These are phyloP conservation scores for Sterrhoptilus dennistouni DNA, from an alignment of 2,113 vertebrate species.

Conservation along the genomic window DNA sequence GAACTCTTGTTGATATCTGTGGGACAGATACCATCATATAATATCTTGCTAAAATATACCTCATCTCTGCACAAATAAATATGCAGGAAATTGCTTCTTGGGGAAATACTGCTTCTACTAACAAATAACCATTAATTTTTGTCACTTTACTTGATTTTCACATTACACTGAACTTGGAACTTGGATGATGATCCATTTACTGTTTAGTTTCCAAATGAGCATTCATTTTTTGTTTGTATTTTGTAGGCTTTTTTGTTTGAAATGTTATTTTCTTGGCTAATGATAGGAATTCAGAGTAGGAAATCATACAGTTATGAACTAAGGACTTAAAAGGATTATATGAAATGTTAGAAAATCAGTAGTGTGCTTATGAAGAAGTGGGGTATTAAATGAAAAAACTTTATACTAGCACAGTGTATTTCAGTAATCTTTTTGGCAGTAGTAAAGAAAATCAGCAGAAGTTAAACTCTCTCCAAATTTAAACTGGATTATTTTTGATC, in stretches of 20 bases:
- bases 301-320: not conserved
- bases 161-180: not conserved
- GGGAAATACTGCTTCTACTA: not conserved
- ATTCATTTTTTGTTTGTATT: not conserved
- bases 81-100: not conserved
- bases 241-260: not conserved
- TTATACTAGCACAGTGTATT: not conserved
- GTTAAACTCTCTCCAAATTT: not conserved
- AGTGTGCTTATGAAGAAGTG: rapidly evolving
- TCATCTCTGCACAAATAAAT: not conserved
- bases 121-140: not conserved
- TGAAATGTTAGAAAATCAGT: not conserved
- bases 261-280: no score
- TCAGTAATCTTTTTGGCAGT: not conserved
- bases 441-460: not conserved
- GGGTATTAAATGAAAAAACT: not conserved
- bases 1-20: not conserved
- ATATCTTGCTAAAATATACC: not conserved
- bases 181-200: not conserved
- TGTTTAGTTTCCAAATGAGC: not conserved
- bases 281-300: not conserved
- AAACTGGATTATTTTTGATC: not conserved
- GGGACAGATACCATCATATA: not conserved
- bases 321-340: not conserved
- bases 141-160: not conserved